phyloP scores from a whole-genome alignment of 2,113 vertebrate species.

The Lampris incognitus region DNA sequence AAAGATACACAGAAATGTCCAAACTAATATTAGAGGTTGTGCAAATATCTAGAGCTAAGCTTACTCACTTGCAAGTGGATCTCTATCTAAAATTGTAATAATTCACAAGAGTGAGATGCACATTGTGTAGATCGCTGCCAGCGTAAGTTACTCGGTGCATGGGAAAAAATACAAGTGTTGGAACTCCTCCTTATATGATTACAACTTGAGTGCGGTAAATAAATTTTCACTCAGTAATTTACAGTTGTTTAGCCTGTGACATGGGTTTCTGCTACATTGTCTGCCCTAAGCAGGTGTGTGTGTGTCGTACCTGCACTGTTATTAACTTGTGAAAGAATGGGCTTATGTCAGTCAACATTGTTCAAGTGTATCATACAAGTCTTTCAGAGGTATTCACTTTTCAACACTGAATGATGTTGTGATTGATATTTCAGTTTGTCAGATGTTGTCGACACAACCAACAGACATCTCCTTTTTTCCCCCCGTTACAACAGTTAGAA shows the following conservation, averaged over 20 bases:
- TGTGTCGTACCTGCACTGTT: conserved; percentile 58
- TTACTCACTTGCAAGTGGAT: conserved; percentile 59
- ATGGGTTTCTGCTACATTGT: conserved; percentile 84
- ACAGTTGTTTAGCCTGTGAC: conserved; percentile 58
- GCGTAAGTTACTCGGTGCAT: conserved; percentile 49
- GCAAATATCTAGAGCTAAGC: conserved; percentile 68
- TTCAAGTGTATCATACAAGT: conserved; percentile 53
- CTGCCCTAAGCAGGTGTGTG: conserved; percentile 73
- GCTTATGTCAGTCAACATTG: conserved; percentile 48
- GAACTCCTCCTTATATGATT: conserved; percentile 38
- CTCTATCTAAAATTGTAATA: conserved; percentile 51
- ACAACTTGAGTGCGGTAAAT: conserved; percentile 62
- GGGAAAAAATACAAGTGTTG: conserved; percentile 60
- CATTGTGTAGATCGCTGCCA: conserved; percentile 45
- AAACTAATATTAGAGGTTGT: conserved; percentile 66
- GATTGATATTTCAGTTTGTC: conserved; percentile 46
- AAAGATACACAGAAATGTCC: conserved; percentile 62
- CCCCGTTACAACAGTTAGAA: conserved; percentile 74
- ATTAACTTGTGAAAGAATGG: conserved; percentile 56
- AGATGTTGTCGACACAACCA: conserved; percentile 61
- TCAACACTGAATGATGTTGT: conserved; percentile 60
- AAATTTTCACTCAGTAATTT: conserved; percentile 47
- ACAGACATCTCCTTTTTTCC: conserved; percentile 72
- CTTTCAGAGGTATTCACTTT: conserved; percentile 57
- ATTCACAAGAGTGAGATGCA: conserved; percentile 59